These are phyloP conservation scores for Drosophila subpulchrella DNA, from an alignment of 1,140 invertebrate species.

Conservation along the genomic window DNA sequence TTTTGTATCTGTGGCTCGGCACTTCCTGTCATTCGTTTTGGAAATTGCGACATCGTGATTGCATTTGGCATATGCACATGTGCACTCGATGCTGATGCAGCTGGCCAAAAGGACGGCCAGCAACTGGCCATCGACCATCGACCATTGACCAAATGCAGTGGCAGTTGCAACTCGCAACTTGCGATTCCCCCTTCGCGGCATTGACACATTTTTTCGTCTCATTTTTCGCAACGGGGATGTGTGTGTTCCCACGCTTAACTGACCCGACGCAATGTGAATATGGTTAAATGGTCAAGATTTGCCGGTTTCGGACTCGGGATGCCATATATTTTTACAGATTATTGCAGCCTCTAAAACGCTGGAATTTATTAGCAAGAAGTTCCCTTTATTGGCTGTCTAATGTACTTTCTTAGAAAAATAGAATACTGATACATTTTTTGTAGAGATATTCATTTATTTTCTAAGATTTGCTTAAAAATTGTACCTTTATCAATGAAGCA, in stretches of 20 bases:
- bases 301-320: neutral
- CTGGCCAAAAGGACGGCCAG: conserved; percentile 49
- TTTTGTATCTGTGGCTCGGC: conserved; percentile 27
- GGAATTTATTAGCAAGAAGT: too few relatives aligned
- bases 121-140: conserved; percentile 28
- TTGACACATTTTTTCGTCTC: conserved; percentile 67
- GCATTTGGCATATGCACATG: conserved; percentile 56
- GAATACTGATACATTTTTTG: too few relatives aligned
- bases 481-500: too few relatives aligned
- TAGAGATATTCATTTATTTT: too few relatives aligned
- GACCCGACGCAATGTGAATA: conserved; percentile 51
- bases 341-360: neutral
- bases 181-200: conserved; percentile 37
- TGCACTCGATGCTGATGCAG: conserved; percentile 35
- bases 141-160: conserved; percentile 39
- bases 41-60: conserved; percentile 59
- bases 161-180: conserved; percentile 14
- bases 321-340: neutral
- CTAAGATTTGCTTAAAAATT: too few relatives aligned
- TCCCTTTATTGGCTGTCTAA: too few relatives aligned
- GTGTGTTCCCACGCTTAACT: conserved; percentile 58
- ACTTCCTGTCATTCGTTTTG: conserved; percentile 71
- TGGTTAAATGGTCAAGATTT: conserved; percentile 1
- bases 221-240: conserved; percentile 16
- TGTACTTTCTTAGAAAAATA: too few relatives aligned